phyloP scores from a whole-genome alignment of 2,797 vertebrate genomes.

The Champsocephalus esox region DNA sequence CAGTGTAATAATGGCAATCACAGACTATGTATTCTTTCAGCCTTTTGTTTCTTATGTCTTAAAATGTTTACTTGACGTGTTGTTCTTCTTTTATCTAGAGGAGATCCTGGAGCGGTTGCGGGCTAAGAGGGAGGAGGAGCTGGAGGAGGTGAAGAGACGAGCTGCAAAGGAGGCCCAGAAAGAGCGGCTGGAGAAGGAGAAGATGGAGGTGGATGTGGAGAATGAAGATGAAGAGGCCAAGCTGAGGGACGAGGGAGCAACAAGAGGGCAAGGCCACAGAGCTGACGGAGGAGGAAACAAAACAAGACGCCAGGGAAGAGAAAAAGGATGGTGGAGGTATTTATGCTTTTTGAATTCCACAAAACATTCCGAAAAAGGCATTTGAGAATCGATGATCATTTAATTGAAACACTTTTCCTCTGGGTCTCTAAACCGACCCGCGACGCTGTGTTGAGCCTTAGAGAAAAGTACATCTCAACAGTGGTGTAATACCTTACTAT shows the following conservation, averaged over 20 bases:
- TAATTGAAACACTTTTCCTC: neutral
- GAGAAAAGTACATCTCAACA: constrained; percentile 28
- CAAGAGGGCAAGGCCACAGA: constrained; percentile 45
- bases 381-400: neutral
- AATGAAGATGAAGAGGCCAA: constrained; percentile 71
- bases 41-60: constrained; percentile 1
- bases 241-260: constrained; percentile 58
- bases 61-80: neutral
- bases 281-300: constrained; percentile 73
- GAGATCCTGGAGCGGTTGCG: constrained; percentile 93
- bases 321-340: constrained; percentile 83
- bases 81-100: constrained; percentile 78
- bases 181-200: constrained; percentile 80
- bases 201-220: constrained; percentile 70
- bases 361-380: neutral
- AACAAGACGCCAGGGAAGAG: constrained; percentile 48
- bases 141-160: constrained; percentile 88
- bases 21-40: neutral
- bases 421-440: neutral
- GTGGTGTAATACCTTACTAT: constrained; percentile 46
- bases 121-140: constrained; percentile 89
- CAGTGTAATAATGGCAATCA: neutral
- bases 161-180: constrained; percentile 88
- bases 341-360: constrained; percentile 6
- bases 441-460: neutral